Evolutionary conservation across 2,113 vertebrate species (phyloP).

Genomic region (Heterocephalus glaber): DNA sequence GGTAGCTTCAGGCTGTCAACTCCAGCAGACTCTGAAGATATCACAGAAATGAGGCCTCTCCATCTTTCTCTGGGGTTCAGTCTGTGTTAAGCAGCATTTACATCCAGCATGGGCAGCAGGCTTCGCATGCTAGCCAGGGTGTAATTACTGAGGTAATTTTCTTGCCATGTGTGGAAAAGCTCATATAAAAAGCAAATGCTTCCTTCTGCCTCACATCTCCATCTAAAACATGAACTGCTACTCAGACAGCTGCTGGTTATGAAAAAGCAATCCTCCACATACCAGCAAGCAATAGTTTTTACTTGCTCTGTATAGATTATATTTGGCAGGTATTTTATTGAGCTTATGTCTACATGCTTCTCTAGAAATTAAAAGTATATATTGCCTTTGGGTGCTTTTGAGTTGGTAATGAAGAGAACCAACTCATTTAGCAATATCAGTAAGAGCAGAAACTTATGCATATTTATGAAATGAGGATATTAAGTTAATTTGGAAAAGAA

Average conservation of each 20-base stretch:
- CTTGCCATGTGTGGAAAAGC: not conserved
- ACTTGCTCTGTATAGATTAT: not conserved
- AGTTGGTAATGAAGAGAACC: not conserved
- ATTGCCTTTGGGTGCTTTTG: constrained; percentile 42
- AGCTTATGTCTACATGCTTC: not conserved
- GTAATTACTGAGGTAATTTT: constrained; percentile 57
- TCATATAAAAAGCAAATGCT: constrained; percentile 52
- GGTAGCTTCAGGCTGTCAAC: constrained; percentile 82
- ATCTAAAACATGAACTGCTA: constrained; percentile 1
- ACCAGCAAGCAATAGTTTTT: constrained; percentile 24
- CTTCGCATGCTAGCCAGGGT: not conserved
- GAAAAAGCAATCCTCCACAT: not conserved
- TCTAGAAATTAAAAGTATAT: constrained; percentile 48
- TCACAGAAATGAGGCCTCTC: constrained; percentile 48
- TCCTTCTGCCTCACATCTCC: not conserved
- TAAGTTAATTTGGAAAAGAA: constrained; percentile 6
- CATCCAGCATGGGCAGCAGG: not conserved
- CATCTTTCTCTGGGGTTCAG: constrained; percentile 57
- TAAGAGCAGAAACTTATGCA: not conserved
- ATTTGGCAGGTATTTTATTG: not conserved
- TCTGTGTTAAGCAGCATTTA: constrained; percentile 44
- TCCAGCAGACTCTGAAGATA: constrained; percentile 78
- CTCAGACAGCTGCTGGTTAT: not conserved
- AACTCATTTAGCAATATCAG: not conserved
- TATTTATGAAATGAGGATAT: constrained; percentile 8